A percentile compares a stretch with the other conserved stretches of the same genome.
These are phyloP conservation scores for Euzophera pinguis DNA, from an alignment of 2,888 invertebrate genomes.

Conservation along the genomic window DNA sequence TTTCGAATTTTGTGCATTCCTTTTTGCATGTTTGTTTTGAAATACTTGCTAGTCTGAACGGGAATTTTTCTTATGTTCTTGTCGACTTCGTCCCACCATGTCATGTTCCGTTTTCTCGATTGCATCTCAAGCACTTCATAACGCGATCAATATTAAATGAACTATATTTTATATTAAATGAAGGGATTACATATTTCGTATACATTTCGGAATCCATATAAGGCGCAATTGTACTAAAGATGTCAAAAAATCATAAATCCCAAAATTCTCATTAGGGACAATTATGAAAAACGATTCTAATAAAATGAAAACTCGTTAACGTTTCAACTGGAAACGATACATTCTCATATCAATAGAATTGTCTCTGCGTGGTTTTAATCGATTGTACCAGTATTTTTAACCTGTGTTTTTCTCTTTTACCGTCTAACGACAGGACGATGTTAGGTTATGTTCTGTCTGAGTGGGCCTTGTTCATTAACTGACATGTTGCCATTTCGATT, in stretches of 20 bases:
- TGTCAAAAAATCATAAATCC: no score
- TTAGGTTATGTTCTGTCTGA: conserved; percentile 20
- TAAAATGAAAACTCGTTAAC: not conserved
- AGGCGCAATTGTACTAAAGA: no score
- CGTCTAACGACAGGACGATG: conserved; percentile 19
- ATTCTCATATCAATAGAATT: not conserved
- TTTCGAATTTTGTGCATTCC: not conserved
- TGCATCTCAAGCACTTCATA: no score
- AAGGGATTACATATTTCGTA: no score
- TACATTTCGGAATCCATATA: no score
- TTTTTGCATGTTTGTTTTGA: not conserved
- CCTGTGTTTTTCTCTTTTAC: conserved; percentile 21
- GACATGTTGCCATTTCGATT: conserved; percentile 7
- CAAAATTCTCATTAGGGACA: no score
- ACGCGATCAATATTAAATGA: no score
- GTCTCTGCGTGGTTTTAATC: conserved; percentile 18
- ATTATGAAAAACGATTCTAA: not conserved
- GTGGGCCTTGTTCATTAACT: conserved; percentile 10
- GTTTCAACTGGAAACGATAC: not conserved
- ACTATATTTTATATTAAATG: no score
- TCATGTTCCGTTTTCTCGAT: no score
- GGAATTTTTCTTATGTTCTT: no score
- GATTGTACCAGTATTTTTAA: conserved; percentile 25
- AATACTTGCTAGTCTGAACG: no score
- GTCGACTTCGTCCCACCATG: no score